A percentile compares a stretch with the other conserved stretches of the same genome.
Conservation (phyloP, 2,888 invertebrate genomes). For the Papilio elwesi region DNA sequence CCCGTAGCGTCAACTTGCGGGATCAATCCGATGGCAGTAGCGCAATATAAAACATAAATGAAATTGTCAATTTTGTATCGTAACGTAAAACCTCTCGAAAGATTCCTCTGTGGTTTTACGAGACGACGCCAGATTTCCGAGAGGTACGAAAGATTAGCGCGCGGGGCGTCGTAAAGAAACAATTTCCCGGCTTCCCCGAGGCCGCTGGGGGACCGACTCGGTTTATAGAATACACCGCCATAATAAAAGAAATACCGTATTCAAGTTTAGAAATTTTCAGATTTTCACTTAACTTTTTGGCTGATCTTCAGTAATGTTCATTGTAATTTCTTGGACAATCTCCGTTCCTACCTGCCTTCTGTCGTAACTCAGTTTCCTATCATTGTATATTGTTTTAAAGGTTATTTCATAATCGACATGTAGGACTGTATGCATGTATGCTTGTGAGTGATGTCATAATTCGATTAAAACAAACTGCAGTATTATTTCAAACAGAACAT, state of each 20-base stretch:
- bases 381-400: not conserved
- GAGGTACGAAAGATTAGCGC: slow-evolving; percentile 73
- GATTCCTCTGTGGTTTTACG: slow-evolving; percentile 50
- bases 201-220: slow-evolving; percentile 61
- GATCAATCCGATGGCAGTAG: slow-evolving; percentile 74
- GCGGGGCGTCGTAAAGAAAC: slow-evolving; percentile 81
- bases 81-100: slow-evolving; percentile 53
- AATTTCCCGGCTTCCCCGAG: slow-evolving; percentile 75
- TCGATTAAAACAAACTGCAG: slow-evolving; percentile 63
- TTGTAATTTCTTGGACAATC: slow-evolving; percentile 6
- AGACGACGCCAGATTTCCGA: slow-evolving; percentile 24
- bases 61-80: slow-evolving; percentile 68
- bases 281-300: slow-evolving; percentile 46
- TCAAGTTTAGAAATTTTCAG: slow-evolving; percentile 50
- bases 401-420: not conserved
- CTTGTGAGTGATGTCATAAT: slow-evolving; percentile 13
- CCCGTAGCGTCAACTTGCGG: slow-evolving; percentile 56
- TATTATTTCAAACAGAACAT: slow-evolving; percentile 83
- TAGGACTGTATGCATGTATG: not conserved
- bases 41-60: slow-evolving; percentile 78
- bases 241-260: slow-evolving; percentile 75
- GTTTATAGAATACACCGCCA: slow-evolving; percentile 73
- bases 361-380: not conserved
- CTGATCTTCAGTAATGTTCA: slow-evolving; percentile 39
- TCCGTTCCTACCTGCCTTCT: not conserved